phyloP scores from a whole-genome alignment of 2,797 vertebrate genomes.

The Chromobotia macracanthus region DNA sequence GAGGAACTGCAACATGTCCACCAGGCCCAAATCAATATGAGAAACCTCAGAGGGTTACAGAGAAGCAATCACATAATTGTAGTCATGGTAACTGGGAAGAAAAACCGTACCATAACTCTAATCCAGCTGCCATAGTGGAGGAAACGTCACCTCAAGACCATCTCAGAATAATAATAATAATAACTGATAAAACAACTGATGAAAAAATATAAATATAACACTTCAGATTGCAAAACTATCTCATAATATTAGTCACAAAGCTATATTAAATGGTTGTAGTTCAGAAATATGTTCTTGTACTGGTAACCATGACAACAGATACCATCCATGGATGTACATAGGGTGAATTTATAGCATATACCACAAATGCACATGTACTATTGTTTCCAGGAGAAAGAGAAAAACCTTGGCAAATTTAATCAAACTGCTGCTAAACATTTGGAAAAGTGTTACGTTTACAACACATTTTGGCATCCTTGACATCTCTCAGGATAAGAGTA shows the following conservation, averaged over 20 bases:
- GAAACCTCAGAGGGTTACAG: slow-evolving; percentile 8
- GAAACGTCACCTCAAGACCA: not conserved
- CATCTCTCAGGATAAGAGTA: too few relatives aligned
- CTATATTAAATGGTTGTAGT: not conserved
- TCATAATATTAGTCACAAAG: not conserved
- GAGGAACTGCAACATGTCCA: not conserved
- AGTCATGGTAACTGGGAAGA: slow-evolving; percentile 18
- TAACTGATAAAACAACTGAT: too few relatives aligned
- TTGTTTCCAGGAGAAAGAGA: not conserved
- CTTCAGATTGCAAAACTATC: not conserved
- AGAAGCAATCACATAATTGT: not conserved
- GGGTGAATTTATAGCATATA: not conserved
- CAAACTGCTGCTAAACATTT: too few relatives aligned
- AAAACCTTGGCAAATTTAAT: too few relatives aligned
- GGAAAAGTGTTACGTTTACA: too few relatives aligned
- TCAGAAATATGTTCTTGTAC: not conserved
- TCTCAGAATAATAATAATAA: not conserved
- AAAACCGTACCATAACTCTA: not conserved
- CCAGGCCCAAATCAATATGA: not conserved
- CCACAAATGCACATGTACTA: not conserved
- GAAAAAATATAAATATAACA: not conserved
- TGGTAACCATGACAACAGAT: slow-evolving; percentile 32
- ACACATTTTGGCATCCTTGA: too few relatives aligned
- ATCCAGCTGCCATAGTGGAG: not conserved
- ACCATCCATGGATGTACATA: not conserved